Base-by-base conservation (phyloP, 2,888 invertebrate genomes). In the Patella depressa region DNA sequence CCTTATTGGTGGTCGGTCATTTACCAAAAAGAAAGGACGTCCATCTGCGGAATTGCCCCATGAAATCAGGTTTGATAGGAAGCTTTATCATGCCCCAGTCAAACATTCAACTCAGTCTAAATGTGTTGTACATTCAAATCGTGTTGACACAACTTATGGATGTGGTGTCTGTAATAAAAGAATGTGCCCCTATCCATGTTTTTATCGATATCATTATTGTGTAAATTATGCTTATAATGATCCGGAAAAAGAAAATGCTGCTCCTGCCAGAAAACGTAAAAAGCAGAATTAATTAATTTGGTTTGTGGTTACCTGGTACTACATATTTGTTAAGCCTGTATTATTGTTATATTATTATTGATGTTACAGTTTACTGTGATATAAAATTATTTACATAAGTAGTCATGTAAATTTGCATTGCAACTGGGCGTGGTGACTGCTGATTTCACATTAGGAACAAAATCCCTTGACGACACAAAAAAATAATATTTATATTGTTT, bases 1-100 rank as follows among this genome's bases (percentile, higher is more conserved):
- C 7, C 24, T 65, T n/a, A 65, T 65, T 19, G 65, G 65, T 19
- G 65, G 65, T 12, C n/a, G 65, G 24, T 19, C 65, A n/a, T 65
- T 19, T 65, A 65, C 65, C 24, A 65, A 65, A 19, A 65, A 65
- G 24, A 65, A 19, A n/a, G 65, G n/a, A 19, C 65, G 65, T 65
- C 65, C 65, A 65, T 65, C 65, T 65, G 65, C n/a, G n/a, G 65
- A 9, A n/a, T 65, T 65, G 24, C 65, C 65, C 2, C 65, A n/a
- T 19, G 65, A 65, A 19, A 19, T 24, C n/a, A n/a, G 65, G 5
- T 65, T n/a, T 4, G 24, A 65, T 65, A n/a, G 65, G 7, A 11
- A 65, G n/a, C 24, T 65, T 19, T n/a, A 65, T 3, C 65, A 65
- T 65, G n/a, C 65, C 5, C 65, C 65, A 19, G n/a, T 65, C 11